These are phyloP conservation scores for Nothobranchius furzeri DNA, from an alignment of 2,113 vertebrate species.

Conservation along the genomic window DNA sequence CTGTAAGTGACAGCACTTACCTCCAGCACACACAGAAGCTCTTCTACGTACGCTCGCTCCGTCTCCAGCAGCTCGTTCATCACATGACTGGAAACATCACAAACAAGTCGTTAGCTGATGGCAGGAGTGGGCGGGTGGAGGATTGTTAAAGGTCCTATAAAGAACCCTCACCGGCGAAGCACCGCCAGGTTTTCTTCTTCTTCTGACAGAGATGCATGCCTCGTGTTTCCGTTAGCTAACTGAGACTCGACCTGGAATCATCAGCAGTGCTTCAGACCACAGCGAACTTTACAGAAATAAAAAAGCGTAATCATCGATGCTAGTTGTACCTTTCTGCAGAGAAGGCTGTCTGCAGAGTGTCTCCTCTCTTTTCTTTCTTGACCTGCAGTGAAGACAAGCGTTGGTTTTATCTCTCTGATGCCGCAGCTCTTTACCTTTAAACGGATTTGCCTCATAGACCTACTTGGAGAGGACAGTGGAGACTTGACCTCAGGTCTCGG, in stretches of 20 bases:
- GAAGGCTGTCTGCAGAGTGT: slow-evolving; percentile 72
- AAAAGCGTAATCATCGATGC: background rate
- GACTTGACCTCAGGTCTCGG: slow-evolving; percentile 94
- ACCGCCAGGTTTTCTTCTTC: slow-evolving; percentile 95
- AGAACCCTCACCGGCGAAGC: slow-evolving; percentile 85
- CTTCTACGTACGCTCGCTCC: slow-evolving; percentile 93
- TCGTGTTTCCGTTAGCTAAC: slow-evolving; percentile 76
- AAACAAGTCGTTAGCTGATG: background rate
- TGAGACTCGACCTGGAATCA: slow-evolving; percentile 80
- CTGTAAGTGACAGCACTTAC: slow-evolving; percentile 67
- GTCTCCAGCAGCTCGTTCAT: slow-evolving; percentile 98
- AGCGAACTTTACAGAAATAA: background rate
- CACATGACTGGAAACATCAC: slow-evolving; percentile 84
- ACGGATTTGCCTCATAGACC: background rate
- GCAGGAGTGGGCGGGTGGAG: no score
- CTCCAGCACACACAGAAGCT: slow-evolving; percentile 97
- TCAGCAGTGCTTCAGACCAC: background rate
- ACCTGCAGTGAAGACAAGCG: slow-evolving; percentile 45
- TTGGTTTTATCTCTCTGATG: background rate
- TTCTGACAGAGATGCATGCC: slow-evolving; percentile 85
- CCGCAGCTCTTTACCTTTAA: background rate
- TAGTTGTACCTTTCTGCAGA: slow-evolving; percentile 80
- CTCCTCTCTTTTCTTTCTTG: slow-evolving; percentile 76
- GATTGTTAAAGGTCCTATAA: background rate
- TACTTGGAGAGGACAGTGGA: slow-evolving; percentile 85